Conservation (phyloP, 2,888 invertebrate species). For the Anorthoa munda region DNA sequence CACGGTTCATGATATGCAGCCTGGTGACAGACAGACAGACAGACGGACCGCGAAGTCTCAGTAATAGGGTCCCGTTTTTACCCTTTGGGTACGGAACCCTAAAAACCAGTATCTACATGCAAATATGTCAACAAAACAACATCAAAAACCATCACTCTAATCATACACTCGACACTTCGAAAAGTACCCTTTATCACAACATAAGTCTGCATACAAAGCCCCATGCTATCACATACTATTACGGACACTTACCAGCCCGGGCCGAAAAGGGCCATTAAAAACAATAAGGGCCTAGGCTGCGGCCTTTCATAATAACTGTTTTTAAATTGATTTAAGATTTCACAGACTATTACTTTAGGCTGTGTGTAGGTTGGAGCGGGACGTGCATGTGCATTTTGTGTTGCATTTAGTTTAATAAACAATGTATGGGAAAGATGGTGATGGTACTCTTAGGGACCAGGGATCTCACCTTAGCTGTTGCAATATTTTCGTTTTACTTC, state of each 20-base stretch:
- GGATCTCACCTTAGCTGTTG: no score
- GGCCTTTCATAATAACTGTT: conserved; percentile 76
- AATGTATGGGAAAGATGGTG: neutral
- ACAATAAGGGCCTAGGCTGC: conserved; percentile 68
- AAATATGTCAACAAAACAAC: no score
- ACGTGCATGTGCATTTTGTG: conserved; percentile 4
- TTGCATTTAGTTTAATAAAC: neutral
- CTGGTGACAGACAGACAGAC: no score
- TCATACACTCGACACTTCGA: conserved; percentile 19
- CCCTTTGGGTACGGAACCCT: no score
- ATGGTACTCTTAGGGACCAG: no score
- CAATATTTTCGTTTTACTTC: no score
- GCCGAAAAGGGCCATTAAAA: conserved; percentile 73
- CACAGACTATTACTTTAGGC: conserved; percentile 77
- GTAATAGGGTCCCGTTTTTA: no score
- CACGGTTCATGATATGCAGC: no score
- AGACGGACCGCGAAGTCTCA: no score
- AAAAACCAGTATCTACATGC: neutral
- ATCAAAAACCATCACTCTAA: conserved; percentile 17
- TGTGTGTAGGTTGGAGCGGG: conserved; percentile 47
- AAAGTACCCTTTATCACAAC: conserved; percentile 29
- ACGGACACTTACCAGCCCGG: conserved; percentile 61
- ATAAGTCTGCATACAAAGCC: conserved; percentile 30
- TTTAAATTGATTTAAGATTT: conserved; percentile 85
- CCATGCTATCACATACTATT: conserved; percentile 56